Percentiles rank a stretch among this genome's conserved stretches.
These are phyloP conservation scores for Lytechinus pictus DNA, from an alignment of 35 echinoderm and acorn worm species.

Conservation along the genomic window DNA sequence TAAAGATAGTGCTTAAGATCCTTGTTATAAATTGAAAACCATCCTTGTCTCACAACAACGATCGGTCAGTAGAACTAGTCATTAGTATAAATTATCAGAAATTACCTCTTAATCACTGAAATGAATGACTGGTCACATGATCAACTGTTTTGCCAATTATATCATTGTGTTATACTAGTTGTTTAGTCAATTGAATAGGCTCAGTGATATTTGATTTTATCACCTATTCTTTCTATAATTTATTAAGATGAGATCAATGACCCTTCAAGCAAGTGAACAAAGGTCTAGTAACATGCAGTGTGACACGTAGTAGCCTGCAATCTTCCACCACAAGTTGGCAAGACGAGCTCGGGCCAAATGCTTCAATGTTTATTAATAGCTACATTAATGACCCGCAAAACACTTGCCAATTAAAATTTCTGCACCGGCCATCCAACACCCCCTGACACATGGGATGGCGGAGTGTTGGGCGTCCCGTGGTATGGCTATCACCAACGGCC, in stretches of 20 bases:
- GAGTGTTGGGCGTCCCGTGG: background rate
- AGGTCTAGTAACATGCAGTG: background rate
- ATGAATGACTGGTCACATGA: too few species aligned
- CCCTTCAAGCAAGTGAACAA: background rate
- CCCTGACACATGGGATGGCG: background rate
- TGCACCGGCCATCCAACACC: background rate
- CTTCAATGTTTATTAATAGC: background rate
- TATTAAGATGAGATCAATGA: background rate
- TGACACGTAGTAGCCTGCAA: background rate
- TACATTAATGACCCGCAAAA: background rate
- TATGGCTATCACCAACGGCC: background rate
- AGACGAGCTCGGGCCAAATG: background rate
- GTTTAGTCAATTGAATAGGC: background rate
- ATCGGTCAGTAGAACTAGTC: too few species aligned
- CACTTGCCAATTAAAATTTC: slow-evolving; percentile 13
- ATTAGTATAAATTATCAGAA: too few species aligned
- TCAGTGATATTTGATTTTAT: background rate
- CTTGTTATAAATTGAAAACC: too few species aligned
- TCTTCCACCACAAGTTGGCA: background rate
- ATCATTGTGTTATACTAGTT: too few species aligned
- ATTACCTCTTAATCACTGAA: too few species aligned
- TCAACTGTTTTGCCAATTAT: too few species aligned
- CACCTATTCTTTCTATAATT: background rate
- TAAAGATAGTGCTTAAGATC: too few species aligned
- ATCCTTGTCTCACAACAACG: too few species aligned